Conservation (phyloP, 2,797 vertebrate genomes). For the Coranthus polyacanthus region DNA sequence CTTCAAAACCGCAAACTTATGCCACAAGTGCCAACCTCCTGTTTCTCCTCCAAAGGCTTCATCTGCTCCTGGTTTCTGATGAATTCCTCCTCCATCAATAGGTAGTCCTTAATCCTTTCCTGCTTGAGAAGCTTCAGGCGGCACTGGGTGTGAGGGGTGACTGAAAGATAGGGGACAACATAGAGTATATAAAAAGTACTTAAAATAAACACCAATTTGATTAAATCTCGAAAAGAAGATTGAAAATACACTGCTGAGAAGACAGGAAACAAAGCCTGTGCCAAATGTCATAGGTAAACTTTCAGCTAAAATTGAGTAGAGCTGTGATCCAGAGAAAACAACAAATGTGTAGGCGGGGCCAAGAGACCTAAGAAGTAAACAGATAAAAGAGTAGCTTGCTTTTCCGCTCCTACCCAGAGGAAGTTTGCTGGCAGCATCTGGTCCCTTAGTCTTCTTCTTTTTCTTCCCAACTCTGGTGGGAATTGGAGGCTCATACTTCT, state of each 20-base stretch:
- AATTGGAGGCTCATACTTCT: conserved; percentile 98
- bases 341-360: too few species aligned
- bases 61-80: conserved; percentile 99
- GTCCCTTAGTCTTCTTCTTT: conserved; percentile 98
- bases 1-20: not conserved
- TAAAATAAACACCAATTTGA: not conserved
- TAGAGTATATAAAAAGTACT: not conserved
- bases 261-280: not conserved
- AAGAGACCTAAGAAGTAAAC: not conserved
- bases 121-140: conserved; percentile 92
- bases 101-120: conserved; percentile 96
- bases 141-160: conserved; percentile 98
- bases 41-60: conserved; percentile 99
- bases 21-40: conserved; percentile 86
- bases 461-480: conserved; percentile 98
- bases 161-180: conserved; percentile 70
- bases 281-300: not conserved
- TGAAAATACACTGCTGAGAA: too few species aligned
- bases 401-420: conserved; percentile 89
- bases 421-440: conserved; percentile 97
- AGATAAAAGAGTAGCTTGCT: not conserved
- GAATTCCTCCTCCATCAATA: conserved; percentile 99
- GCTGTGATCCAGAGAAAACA: too few species aligned
- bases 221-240: too few species aligned
- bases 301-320: not conserved